Conservation (phyloP, 2,113 vertebrate genomes). For the Eclectus roratus region DNA sequence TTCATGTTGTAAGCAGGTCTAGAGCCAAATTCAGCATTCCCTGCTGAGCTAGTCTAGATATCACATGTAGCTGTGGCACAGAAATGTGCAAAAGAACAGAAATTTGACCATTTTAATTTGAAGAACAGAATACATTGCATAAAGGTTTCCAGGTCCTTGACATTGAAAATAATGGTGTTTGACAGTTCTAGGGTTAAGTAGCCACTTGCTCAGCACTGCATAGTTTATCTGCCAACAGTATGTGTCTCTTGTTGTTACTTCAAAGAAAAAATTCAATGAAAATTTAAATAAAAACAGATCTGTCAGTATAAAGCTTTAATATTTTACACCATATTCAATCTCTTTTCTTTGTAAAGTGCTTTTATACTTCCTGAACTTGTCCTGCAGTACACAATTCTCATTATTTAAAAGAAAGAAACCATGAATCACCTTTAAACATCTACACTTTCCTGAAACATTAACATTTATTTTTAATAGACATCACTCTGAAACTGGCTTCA, state of each 20-base stretch:
- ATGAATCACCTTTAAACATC: slow-evolving; percentile 55
- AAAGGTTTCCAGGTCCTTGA: slow-evolving; percentile 40
- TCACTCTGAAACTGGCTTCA: slow-evolving; percentile 1
- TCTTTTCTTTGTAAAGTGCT: slow-evolving; percentile 56
- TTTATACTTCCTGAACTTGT: slow-evolving; percentile 43
- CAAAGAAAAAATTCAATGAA: slow-evolving; percentile 64
- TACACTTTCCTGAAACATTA: slow-evolving; percentile 49
- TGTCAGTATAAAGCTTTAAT: slow-evolving; percentile 61
- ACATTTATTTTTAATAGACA: slow-evolving; percentile 66
- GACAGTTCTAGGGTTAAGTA: slow-evolving; percentile 68
- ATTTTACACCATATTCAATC: slow-evolving; percentile 46
- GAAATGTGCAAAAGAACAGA: slow-evolving; percentile 40
- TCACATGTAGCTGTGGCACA: slow-evolving; percentile 2
- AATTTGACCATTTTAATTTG: slow-evolving; percentile 54
- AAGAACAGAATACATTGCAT: slow-evolving; percentile 40
- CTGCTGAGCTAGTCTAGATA: slow-evolving; percentile 32
- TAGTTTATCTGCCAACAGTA: slow-evolving; percentile 54
- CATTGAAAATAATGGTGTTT: slow-evolving; percentile 57
- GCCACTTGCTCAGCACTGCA: slow-evolving; percentile 51
- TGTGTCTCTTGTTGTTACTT: slow-evolving; percentile 65
- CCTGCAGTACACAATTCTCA: slow-evolving; percentile 32
- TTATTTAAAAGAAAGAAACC: slow-evolving; percentile 48
- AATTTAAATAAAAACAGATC: slow-evolving; percentile 68
- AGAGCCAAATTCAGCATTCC: slow-evolving; percentile 37
- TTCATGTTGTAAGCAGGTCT: slow-evolving; percentile 12